Evolutionary conservation across 2,888 invertebrate genomes (phyloP), one percentile per base, ranked within the genome.

Genomic region (Linnaemya tessellans): DNA sequence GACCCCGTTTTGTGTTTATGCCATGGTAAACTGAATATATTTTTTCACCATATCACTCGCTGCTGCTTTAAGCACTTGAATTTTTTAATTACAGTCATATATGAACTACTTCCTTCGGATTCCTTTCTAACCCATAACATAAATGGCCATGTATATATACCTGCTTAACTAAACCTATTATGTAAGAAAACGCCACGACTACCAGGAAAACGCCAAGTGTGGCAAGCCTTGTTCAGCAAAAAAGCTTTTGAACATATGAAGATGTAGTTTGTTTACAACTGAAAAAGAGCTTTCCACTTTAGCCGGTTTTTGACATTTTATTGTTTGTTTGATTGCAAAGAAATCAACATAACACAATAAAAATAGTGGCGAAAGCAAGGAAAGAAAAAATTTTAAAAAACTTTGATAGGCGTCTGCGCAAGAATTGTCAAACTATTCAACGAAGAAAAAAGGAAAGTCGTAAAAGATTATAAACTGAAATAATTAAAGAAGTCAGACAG

Each of bases 371-470:
- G 30, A 60, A 25, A n/a, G 43, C 30, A 30, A 30, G 58, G 30
- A 54, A 54, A 49, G 58, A 5, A 20, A 56, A 38, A 35, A 78
- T 9, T 15, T 3, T 1, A 41, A 60, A 64, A 20, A 54, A 51
- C 20, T 25, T 9, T n/a, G n/a, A n/a, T n/a, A 11, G 68, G 65
- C 80, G 80, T 65, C 80, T 71, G 80, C 84, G 84, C 84, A 11
- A 54, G 22, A 71, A 65, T 41, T 80, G 80, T 80, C 84, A 80
- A 65, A 73, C 18, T 68, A 18, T 58, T 51, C 60, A 58, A 41
- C 0, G 18, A 71, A 46, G 10, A 46, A 18, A 77, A n/a, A 49
- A 67, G n/a, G 5, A 30, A 25, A 35, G 18, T 15, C 8, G 25
- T 58, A 30, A 49, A 13, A 13, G 13, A 25, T 38, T 60, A 11